Evolutionary conservation across 1,140 invertebrate species (phyloP), one percentile per base, ranked within the genome.

Genomic region (Drosophila biarmipes): DNA sequence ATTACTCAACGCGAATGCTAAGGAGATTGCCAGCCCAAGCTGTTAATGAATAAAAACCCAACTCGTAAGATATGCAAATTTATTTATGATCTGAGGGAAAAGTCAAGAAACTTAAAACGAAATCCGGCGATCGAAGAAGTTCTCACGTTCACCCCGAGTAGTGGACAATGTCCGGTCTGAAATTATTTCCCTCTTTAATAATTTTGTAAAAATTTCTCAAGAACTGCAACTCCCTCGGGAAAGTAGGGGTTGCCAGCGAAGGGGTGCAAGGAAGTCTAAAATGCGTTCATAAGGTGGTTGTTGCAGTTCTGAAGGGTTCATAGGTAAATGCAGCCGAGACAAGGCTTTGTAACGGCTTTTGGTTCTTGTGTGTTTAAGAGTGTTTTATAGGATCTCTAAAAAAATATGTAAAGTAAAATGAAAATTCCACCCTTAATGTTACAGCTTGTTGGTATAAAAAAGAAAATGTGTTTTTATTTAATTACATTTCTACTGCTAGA

Each of bases 91-190:
- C 80, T 45, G 14, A 69, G 54, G 38, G 55, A 62, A 81, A 81
- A 79, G 73, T 82, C 69, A 84, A 49, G 48, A 58, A 49, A 62
- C 56, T 56, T 48, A 69, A 17, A 45, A 37, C 58, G 52, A 49
- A 62, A 71, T 63, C 29, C 71, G 38, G 15, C 6, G 37, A 3
- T 14, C 10, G 5, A 64, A 34, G 52, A 86, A 64, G 45, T 86
- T 86, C 82, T 86, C 82, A 86, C 82, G 82, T 67, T 86, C 57
- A 5, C 64, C 38, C 34, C 21, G 51, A 29, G 19, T 34, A 62
- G 69, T 86, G 82, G 82, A 86, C 82, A 86, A 57, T 82, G 82
- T 86, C 82, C 82, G 62, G 80, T 63, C 67, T 2, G 21, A 24
- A 38, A 12, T 55, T 10, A 40, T 34, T 34, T 55, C 31, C 14